These are phyloP conservation scores for Tanytarsus gracilentus DNA, from an alignment of 2,888 invertebrate species.

Conservation along the genomic window DNA sequence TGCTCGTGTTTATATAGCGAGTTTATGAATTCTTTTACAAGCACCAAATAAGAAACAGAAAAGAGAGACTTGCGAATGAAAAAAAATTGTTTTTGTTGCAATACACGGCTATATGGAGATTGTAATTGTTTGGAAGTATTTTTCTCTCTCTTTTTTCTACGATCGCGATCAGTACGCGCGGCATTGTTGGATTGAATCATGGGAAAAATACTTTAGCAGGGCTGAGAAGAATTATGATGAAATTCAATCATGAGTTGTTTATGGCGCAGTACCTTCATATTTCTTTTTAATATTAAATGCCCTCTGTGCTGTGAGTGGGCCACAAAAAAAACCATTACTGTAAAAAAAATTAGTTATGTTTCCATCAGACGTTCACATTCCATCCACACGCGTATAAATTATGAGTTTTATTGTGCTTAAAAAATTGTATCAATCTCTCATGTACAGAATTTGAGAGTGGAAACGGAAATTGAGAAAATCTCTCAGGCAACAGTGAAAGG, in stretches of 20 bases:
- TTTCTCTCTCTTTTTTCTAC: no score
- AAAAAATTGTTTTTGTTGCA: not conserved
- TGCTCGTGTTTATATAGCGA: not conserved
- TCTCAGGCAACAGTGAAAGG: no score
- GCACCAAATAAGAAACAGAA: not conserved
- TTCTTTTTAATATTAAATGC: no score
- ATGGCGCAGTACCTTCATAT: not conserved
- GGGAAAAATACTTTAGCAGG: constrained; percentile 4
- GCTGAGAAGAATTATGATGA: constrained; percentile 9
- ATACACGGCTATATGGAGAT: not conserved
- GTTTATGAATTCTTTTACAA: constrained; percentile 4
- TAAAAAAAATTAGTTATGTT: no score
- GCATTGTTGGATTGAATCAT: constrained; percentile 24
- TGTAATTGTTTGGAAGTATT: not conserved
- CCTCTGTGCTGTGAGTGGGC: no score
- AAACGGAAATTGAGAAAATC: constrained; percentile 4
- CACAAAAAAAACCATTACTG: no score
- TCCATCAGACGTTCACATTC: constrained; percentile 20
- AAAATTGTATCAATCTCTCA: constrained; percentile 3
- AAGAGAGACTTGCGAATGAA: not conserved
- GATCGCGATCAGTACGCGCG: not conserved
- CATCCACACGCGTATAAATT: not conserved
- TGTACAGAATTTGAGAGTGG: not conserved
- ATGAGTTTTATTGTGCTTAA: not conserved
- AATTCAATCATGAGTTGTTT: constrained; percentile 5